Conservation (phyloP, 1,140 invertebrate genomes). For the Penaeus indicus region DNA sequence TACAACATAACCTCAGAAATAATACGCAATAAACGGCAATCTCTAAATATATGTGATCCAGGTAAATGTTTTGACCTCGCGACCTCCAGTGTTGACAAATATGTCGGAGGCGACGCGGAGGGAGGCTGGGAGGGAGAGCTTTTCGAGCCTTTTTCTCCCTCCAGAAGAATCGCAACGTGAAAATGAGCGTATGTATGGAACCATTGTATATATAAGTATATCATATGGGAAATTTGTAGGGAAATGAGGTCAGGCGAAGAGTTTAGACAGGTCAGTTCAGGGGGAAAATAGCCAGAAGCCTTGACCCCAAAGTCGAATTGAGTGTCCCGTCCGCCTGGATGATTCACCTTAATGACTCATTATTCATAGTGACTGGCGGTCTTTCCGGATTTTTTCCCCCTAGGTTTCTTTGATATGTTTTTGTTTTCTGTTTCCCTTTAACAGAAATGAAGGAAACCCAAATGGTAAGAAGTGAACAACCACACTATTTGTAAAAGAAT, state of each 20-base stretch:
- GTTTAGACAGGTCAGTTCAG: too few relatives aligned
- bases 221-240: background rate
- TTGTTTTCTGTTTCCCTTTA: too few relatives aligned
- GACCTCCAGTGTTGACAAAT: constrained; percentile 29
- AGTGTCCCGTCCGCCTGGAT: too few relatives aligned
- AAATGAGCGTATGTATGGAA: background rate
- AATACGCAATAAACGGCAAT: background rate
- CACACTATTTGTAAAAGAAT: too few relatives aligned
- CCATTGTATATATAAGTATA: background rate
- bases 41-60: background rate
- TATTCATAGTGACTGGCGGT: too few relatives aligned
- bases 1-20: background rate
- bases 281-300: too few relatives aligned
- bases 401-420: too few relatives aligned
- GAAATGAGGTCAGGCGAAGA: background rate
- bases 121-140: background rate
- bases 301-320: too few relatives aligned
- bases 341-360: too few relatives aligned
- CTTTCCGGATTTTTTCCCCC: too few relatives aligned
- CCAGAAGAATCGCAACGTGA: constrained; percentile 15
- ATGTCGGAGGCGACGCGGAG: constrained; percentile 27
- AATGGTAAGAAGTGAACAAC: too few relatives aligned
- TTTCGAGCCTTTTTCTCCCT: constrained; percentile 36
- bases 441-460: too few relatives aligned
- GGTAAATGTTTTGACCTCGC: background rate